Evolutionary conservation across 2,113 vertebrate genomes (phyloP).

Genomic region (Tricholaema leucomelas): DNA sequence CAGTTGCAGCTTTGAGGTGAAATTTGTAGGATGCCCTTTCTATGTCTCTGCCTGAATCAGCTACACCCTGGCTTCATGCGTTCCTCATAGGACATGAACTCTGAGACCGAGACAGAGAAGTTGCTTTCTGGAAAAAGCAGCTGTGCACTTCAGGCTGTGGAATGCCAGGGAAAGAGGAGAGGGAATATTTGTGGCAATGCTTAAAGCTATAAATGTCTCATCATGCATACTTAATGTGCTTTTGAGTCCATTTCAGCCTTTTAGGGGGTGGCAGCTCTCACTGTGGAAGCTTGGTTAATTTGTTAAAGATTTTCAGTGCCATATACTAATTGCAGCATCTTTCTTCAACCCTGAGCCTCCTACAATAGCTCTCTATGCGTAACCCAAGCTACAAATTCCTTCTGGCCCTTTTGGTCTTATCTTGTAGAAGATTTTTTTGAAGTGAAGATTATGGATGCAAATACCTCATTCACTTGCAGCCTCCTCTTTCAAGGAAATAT

Average conservation of each 20-base stretch:
- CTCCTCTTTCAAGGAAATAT: conserved; percentile 24
- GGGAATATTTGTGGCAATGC: conserved; percentile 57
- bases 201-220: conserved; percentile 65
- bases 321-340: not conserved
- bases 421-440: not conserved
- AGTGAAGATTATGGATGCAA: conserved; percentile 23
- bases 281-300: not conserved
- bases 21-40: not conserved
- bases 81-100: not conserved
- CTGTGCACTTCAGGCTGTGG: not conserved
- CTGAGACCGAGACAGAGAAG: not conserved
- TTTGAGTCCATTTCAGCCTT: conserved; percentile 50
- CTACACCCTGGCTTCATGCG: not conserved
- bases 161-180: conserved; percentile 49
- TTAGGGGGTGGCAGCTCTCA: conserved; percentile 20
- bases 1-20: not conserved
- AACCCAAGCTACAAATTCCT: not conserved
- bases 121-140: conserved; percentile 28
- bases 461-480: conserved; percentile 18
- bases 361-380: not conserved
- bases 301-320: conserved; percentile 13
- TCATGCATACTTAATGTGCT: conserved; percentile 56
- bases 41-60: not conserved
- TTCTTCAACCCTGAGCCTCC: not conserved
- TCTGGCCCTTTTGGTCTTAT: conserved; percentile 3